These are phyloP conservation scores for Euspilapteryx auroguttella DNA, from an alignment of 2,888 invertebrate species.

Conservation along the genomic window DNA sequence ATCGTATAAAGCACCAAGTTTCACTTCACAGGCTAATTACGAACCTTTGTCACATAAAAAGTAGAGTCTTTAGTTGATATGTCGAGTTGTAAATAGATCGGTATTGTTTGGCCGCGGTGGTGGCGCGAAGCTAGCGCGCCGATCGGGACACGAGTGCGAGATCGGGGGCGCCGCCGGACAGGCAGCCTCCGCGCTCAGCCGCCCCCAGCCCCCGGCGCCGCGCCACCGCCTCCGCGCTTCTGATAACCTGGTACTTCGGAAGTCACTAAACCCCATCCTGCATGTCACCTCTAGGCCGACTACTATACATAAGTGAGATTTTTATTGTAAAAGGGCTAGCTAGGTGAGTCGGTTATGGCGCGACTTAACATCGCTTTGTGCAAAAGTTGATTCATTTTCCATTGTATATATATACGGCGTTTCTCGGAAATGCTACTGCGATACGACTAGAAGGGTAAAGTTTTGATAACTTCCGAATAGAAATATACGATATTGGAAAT, in stretches of 20 bases:
- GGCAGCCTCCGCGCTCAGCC: conserved; percentile 14
- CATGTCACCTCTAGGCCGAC: conserved; percentile 45
- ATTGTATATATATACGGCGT: no score
- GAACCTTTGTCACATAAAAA: no score
- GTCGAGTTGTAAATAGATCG: conserved; percentile 4
- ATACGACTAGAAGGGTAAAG: no score
- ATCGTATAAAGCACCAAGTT: conserved; percentile 32
- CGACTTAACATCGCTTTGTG: conserved; percentile 17
- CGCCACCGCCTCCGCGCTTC: conserved; percentile 24
- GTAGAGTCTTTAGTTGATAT: no score
- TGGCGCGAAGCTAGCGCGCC: conserved; percentile 30
- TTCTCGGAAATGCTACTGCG: no score
- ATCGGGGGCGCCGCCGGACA: conserved; percentile 36
- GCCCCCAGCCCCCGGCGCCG: conserved; percentile 17
- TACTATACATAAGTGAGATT: conserved; percentile 49
- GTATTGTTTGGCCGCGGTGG: conserved; percentile 12
- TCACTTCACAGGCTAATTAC: no score
- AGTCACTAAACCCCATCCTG: conserved; percentile 55
- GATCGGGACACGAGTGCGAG: conserved; percentile 40
- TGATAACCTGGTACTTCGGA: conserved; percentile 61
- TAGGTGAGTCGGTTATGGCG: no score
- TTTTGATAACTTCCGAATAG: no score
- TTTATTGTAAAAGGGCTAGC: conserved; percentile 51
- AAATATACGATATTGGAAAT: no score
- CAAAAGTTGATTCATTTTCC: conserved; percentile 6